These are phyloP conservation scores for Sebastes baramenuke DNA, from an alignment of 2,797 vertebrate species.

Conservation along the genomic window DNA sequence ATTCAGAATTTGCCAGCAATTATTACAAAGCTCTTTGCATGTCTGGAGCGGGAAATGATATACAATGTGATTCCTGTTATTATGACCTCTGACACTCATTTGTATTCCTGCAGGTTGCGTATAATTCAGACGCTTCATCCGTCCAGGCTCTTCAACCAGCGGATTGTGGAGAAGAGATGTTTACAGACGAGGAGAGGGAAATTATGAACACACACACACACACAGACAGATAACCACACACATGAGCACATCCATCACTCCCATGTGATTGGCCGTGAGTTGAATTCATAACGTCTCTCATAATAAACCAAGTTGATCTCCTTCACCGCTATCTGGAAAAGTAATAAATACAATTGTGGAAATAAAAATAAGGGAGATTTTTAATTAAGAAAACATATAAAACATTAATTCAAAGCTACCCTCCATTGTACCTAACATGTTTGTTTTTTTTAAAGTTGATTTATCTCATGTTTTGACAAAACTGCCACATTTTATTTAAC, in stretches of 20 bases:
- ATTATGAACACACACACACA: slow-evolving; percentile 3
- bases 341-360: neutral
- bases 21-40: neutral
- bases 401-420: neutral
- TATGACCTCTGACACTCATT: slow-evolving; percentile 41
- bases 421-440: neutral
- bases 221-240: neutral
- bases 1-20: neutral
- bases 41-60: neutral
- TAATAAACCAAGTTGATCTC: slow-evolving; percentile 16
- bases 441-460: neutral
- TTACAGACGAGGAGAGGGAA: slow-evolving; percentile 11
- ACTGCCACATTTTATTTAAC: neutral
- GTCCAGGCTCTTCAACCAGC: neutral
- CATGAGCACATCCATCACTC: slow-evolving; percentile 7
- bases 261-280: slow-evolving; percentile 27
- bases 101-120: slow-evolving; percentile 34
- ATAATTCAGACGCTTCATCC: neutral
- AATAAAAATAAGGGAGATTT: neutral
- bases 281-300: slow-evolving; percentile 47
- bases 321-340: neutral
- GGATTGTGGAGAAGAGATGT: slow-evolving; percentile 1
- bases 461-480: slow-evolving; percentile 5
- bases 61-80: slow-evolving; percentile 7
- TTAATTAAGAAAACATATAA: neutral